These are phyloP conservation scores for Phainopepla nitens DNA, from an alignment of 2,113 vertebrate species.

Conservation along the genomic window DNA sequence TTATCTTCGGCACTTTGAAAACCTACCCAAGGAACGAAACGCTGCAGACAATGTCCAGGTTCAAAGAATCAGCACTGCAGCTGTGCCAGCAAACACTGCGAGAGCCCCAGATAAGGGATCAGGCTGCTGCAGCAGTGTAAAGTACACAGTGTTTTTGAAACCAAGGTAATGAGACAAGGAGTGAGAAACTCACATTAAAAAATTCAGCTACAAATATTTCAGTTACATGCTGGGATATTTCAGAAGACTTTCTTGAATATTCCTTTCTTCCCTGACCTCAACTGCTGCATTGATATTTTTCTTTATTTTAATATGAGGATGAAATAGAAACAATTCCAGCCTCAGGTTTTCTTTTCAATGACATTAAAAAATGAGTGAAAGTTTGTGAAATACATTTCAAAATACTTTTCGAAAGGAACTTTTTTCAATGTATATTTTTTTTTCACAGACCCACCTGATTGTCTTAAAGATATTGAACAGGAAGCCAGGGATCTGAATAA, in stretches of 20 bases:
- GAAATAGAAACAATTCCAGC: not conserved
- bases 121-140: not conserved
- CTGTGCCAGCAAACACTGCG: not conserved
- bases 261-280: not conserved
- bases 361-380: not conserved
- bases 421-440: not conserved
- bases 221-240: not conserved
- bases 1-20: constrained; percentile 13
- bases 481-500: not conserved
- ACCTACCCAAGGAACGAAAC: not conserved
- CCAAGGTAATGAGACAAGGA: constrained; percentile 7
- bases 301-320: not conserved
- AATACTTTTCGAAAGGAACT: not conserved
- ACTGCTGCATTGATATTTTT: not conserved
- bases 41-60: not conserved
- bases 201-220: not conserved
- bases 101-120: not conserved
- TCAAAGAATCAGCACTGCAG: not conserved
- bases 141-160: not conserved
- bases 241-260: not conserved
- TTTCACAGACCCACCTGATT: not conserved
- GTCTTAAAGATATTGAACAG: not conserved
- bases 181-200: not conserved
- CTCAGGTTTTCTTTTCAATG: not conserved
- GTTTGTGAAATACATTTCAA: not conserved